phyloP scores from a whole-genome alignment of 2,113 vertebrate species.

The Perca fluviatilis region DNA sequence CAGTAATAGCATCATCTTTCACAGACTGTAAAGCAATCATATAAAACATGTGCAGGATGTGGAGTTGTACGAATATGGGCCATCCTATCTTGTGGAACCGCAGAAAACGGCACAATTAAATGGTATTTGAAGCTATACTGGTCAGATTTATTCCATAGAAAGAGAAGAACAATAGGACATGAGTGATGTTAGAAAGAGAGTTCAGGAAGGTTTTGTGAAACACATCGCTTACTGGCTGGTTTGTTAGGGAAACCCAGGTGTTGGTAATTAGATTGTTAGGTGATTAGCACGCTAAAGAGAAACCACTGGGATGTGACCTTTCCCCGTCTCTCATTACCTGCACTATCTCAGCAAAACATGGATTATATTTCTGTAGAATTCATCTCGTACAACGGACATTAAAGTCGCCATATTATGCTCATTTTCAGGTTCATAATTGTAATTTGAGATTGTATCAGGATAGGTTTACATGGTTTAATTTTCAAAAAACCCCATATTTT shows the following conservation, averaged over 20 bases:
- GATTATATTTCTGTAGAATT: background rate
- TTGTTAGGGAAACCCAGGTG: background rate
- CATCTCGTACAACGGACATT: background rate
- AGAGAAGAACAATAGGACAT: background rate
- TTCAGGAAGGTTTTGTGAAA: background rate
- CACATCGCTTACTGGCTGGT: background rate
- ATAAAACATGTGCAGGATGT: background rate
- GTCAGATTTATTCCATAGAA: background rate
- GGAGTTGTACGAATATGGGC: too few species aligned
- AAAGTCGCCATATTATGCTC: too few species aligned
- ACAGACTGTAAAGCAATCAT: background rate
- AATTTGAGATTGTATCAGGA: too few species aligned
- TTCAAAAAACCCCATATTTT: too few species aligned
- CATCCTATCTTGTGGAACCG: too few species aligned
- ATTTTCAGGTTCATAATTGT: too few species aligned
- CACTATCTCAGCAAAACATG: background rate
- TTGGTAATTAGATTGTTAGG: background rate
- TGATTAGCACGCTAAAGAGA: background rate
- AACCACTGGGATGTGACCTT: conserved; percentile 7
- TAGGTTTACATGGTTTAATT: too few species aligned
- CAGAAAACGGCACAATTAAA: background rate
- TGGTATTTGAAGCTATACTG: background rate
- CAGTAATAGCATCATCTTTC: background rate
- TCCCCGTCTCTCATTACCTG: background rate
- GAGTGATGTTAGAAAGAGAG: background rate